phyloP scores from a whole-genome alignment of 2,888 invertebrate genomes.

The Podotricha telesiphe region DNA sequence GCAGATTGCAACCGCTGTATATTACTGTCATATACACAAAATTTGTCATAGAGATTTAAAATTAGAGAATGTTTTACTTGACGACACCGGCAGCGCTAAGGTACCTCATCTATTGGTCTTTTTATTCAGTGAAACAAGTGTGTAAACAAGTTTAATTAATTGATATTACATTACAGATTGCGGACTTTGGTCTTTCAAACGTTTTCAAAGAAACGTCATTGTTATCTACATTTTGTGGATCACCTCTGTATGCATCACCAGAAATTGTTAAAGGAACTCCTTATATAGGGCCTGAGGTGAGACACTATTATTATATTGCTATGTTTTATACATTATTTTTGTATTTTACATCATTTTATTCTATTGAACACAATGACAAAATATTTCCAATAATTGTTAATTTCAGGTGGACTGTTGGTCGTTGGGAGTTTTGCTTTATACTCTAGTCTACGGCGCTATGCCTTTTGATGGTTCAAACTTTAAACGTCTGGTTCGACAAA shows the following conservation, averaged over 20 bases:
- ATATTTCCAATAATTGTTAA: not conserved
- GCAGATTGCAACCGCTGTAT: conserved; percentile 97
- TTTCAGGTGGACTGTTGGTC: conserved; percentile 92
- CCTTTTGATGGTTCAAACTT: conserved; percentile 99
- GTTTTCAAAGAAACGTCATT: conserved; percentile 95
- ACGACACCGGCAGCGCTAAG: conserved; percentile 97
- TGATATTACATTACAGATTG: conserved; percentile 87
- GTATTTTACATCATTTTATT: not conserved
- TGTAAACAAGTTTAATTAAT: not conserved
- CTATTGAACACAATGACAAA: not conserved
- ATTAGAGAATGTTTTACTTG: conserved; percentile 96
- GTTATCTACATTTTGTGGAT: conserved; percentile 97
- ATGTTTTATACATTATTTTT: not conserved
- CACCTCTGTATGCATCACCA: conserved; percentile 97
- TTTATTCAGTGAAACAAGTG: not conserved
- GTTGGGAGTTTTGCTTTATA: conserved; percentile 97
- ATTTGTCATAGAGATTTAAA: conserved; percentile 98
- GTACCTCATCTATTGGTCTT: conserved; percentile 65
- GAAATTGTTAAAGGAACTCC: conserved; percentile 99
- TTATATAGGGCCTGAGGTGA: conserved; percentile 97
- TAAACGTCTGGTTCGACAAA: conserved; percentile 97
- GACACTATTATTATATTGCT: not conserved
- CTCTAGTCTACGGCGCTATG: conserved; percentile 99
- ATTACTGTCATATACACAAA: conserved; percentile 99
- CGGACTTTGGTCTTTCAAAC: conserved; percentile 99